Percentiles rank a stretch among this genome's conserved stretches.
These are phyloP conservation scores for Aquatica leii DNA, from an alignment of 2,888 invertebrate genomes.

Conservation along the genomic window DNA sequence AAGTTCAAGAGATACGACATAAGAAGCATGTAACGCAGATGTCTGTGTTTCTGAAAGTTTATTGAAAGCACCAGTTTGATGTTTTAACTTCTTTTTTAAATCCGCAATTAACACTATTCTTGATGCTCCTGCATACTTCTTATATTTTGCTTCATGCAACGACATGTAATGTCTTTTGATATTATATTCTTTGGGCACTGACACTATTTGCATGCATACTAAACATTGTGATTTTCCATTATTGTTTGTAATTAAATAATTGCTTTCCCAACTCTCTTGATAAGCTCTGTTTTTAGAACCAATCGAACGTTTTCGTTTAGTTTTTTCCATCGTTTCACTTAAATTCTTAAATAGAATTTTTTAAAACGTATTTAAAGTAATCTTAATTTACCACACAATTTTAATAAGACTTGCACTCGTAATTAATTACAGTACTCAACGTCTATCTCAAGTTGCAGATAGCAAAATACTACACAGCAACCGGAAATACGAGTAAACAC, in stretches of 20 bases:
- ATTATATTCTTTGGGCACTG: conserved; percentile 25
- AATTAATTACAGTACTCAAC: neutral
- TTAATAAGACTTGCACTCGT: neutral
- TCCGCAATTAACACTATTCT: neutral
- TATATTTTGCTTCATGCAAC: conserved; percentile 14
- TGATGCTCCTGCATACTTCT: neutral
- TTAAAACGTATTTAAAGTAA: neutral
- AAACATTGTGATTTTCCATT: conserved; percentile 16
- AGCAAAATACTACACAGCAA: neutral
- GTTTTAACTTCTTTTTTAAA: neutral
- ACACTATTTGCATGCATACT: conserved; percentile 17
- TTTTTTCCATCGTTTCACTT: conserved; percentile 5
- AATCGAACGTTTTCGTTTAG: neutral
- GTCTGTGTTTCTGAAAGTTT: neutral
- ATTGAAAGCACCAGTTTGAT: no score
- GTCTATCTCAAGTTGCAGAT: neutral
- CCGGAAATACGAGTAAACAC: conserved; percentile 3
- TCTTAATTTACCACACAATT: neutral
- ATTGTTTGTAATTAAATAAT: conserved; percentile 13
- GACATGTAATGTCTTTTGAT: conserved; percentile 17
- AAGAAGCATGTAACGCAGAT: conserved; percentile 23
- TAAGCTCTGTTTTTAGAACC: neutral
- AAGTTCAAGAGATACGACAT: conserved; percentile 26
- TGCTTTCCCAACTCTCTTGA: conserved; percentile 6
- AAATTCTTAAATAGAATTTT: neutral